These are phyloP conservation scores for Actinia tenebrosa DNA, from an alignment of 64 coral and sea anemone genomes.

Conservation along the genomic window DNA sequence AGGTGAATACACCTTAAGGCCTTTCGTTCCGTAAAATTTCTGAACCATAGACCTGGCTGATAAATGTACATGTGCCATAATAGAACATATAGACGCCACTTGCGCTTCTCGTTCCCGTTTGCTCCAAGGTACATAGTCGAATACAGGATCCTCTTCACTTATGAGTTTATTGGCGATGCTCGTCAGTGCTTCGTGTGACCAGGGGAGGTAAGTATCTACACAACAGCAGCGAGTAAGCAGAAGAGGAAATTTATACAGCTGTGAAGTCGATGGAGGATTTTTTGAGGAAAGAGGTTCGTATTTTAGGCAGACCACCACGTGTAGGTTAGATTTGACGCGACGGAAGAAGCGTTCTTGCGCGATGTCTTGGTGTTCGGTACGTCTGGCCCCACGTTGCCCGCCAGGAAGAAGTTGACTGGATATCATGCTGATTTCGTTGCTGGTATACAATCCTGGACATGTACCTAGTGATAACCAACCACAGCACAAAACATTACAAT, in stretches of 20 bases:
- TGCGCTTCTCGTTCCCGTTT: constrained; percentile 38
- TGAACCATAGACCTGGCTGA: constrained; percentile 63
- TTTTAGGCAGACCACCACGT: constrained; percentile 72
- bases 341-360: constrained; percentile 93
- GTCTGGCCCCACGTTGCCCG: constrained; percentile 56
- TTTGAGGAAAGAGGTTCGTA: constrained; percentile 27
- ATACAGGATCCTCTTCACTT: constrained; percentile 37
- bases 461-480: constrained; percentile 47
- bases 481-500: background rate
- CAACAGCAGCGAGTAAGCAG: constrained; percentile 81
- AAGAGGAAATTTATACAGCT: constrained; percentile 56
- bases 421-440: constrained; percentile 75
- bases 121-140: constrained; percentile 37
- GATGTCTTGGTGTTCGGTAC: constrained; percentile 77
- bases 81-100: constrained; percentile 61
- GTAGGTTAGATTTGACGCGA: constrained; percentile 77
- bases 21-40: constrained; percentile 51
- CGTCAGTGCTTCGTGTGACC: constrained; percentile 66
- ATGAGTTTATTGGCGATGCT: constrained; percentile 70
- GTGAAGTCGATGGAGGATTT: constrained; percentile 11
- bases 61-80: constrained; percentile 90
- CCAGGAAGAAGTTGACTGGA: constrained; percentile 90
- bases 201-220: constrained; percentile 80
- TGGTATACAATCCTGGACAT: constrained; percentile 84
- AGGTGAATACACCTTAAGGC: constrained; percentile 70